Evolutionary conservation across 2,797 vertebrate species (phyloP), one percentile per base, ranked within the genome.

Genomic region (Psittacula derbiana): DNA sequence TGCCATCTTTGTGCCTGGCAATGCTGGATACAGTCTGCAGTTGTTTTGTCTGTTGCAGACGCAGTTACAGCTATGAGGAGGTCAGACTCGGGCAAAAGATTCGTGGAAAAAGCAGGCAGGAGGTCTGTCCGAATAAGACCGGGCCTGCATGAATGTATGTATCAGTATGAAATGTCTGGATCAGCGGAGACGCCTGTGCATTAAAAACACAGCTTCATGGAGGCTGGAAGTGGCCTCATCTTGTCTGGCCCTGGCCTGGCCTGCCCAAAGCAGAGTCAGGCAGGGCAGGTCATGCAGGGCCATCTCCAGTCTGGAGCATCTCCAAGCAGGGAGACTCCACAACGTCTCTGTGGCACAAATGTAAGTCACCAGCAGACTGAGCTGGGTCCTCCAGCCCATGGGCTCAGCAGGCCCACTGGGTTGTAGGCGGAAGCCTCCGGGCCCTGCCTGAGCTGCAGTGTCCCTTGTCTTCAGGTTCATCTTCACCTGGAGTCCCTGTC

Each of bases 151-250:
- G 11, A 52, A 30, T 12, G 20, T 23, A 55, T 33, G 31, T 23
- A 33, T 55, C 9, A 5, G 53, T 2, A 0, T 11, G 28, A 33
- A 12, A 13, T 25, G 31, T n/a, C 16, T 2, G 6, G 28, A 17
- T 33, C 30, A 2, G 16, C 8, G 8, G 33, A 25, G 41, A 5
- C 1, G 2, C 55, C 33, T 62, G 33, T 41, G 41, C 20, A 25
- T 64, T 36, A 31, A 33, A 49, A 71, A 66, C 16, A 14, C 16
- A 41, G 30, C 33, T 4, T 55, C 41, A 12, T 31, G 0, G 2
- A 36, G 50, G 15, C 36, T 64, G n/a, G 12, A 65, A 38, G n/a
- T 19, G 36, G 18, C 60, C 25, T 41, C 7, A 8, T 31, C 33
- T 55, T 4, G 8, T 49, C 58, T 4, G 3, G 33, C 50, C 30